Evolutionary conservation across 1,140 invertebrate genomes (phyloP).

Genomic region (Watersipora subatra): DNA sequence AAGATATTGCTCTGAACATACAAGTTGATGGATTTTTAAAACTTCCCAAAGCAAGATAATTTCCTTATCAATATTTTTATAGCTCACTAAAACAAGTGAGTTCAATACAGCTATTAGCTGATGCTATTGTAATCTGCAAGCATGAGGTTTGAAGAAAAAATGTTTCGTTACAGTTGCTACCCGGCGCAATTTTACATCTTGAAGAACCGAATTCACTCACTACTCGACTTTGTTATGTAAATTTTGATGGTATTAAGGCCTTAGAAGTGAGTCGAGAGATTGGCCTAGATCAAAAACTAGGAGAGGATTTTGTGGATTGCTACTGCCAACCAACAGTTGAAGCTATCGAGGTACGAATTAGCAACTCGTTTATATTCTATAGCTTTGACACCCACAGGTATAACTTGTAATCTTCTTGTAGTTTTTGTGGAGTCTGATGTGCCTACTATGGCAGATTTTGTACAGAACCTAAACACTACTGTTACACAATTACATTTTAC

Average conservation of each 20-base stretch:
- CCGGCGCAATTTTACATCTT: background rate
- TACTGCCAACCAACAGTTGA: constrained; percentile 25
- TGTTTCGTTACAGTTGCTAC: too few species aligned
- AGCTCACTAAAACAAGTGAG: too few species aligned
- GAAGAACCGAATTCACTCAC: constrained; percentile 23
- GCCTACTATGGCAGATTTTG: background rate
- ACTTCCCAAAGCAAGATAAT: too few species aligned
- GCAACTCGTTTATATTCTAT: background rate
- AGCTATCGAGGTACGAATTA: constrained; percentile 26
- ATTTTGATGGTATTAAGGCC: constrained; percentile 28
- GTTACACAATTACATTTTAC: background rate
- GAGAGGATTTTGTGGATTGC: constrained; percentile 22
- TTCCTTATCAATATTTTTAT: too few species aligned
- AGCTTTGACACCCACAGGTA: background rate
- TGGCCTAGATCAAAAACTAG: constrained; percentile 18
- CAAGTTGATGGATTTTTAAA: too few species aligned
- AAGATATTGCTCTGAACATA: too few species aligned
- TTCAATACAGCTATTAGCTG: too few species aligned
- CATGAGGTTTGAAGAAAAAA: too few species aligned
- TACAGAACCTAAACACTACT: background rate
- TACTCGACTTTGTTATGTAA: constrained; percentile 29
- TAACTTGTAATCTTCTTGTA: background rate
- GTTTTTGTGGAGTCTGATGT: background rate
- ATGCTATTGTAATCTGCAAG: too few species aligned
- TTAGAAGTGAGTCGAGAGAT: constrained; percentile 18